Base-by-base conservation (phyloP, 1,140 invertebrate species). In the Coelopa frigida region DNA sequence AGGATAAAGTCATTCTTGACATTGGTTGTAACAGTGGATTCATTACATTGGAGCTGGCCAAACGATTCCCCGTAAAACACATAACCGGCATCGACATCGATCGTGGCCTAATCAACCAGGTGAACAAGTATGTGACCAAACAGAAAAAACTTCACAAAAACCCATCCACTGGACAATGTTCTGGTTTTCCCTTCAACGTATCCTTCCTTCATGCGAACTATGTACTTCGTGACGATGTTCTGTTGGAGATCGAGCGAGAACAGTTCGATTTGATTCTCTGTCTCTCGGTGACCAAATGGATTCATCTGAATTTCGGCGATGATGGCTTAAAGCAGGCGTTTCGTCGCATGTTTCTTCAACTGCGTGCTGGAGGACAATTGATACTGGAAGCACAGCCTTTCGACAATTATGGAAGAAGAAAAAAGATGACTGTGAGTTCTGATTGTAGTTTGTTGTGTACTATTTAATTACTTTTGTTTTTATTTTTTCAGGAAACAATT, bases 11-110 rank as follows among this genome's bases (percentile, higher is more conserved):
- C 70, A 79, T 98, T 7, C 74, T 99, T 21, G 96, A 99, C 65
- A 90, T 99, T 63, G 96, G 96, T 11, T 99, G 95, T 68, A 99
- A 99, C 75, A 85, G 92, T 50, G 96, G 96, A 5, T 85, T 94
- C 60, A 77, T 99, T 10, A 94, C 94, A 2, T 72, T 87, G 18
- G 79, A 82, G 2, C 74, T 98, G 27, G 94, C 91, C 0, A 77
- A 84, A 53, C 82, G 90, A 58, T 88, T 90, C 57, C 71, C 77
- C 18, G 89, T 92, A 2, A 79, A 79, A 43, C 84, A 82, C 55
- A 85, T 98, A 43, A 78, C 88, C 31, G 96, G 96, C 12, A 82
- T 99, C 37, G 96, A 99, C 68, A 98, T 99, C 61, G 96, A 99
- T 74, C 74, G 80, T 35, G 80, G 82, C 40, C 74, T 98, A 36